phyloP scores from a whole-genome alignment of 2,888 invertebrate genomes.

The Ischnura elegans region DNA sequence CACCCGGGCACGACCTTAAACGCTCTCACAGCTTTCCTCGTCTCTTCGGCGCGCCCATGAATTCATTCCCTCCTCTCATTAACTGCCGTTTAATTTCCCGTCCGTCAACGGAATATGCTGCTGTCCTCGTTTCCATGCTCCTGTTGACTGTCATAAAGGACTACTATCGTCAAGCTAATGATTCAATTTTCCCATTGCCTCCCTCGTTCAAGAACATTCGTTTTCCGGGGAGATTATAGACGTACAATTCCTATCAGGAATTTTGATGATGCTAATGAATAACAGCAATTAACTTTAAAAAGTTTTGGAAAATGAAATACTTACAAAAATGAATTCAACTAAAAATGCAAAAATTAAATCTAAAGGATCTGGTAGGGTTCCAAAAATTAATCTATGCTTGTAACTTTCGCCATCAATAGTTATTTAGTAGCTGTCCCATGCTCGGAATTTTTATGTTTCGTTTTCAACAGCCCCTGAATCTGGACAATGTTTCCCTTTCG shows the following conservation, averaged over 20 bases:
- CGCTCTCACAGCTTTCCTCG: not conserved
- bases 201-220: too few species aligned
- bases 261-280: too few species aligned
- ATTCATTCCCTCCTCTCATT: not conserved
- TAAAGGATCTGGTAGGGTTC: not conserved
- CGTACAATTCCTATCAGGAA: not conserved
- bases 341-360: not conserved
- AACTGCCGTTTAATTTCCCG: not conserved
- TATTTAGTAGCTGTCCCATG: too few species aligned
- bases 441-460: too few species aligned
- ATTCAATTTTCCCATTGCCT: not conserved
- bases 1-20: not conserved
- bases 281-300: too few species aligned
- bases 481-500: too few species aligned
- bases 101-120: not conserved
- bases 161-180: not conserved
- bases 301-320: too few species aligned
- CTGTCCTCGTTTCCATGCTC: not conserved
- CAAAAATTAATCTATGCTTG: too few species aligned
- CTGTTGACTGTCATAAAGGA: not conserved
- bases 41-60: not conserved
- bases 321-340: not conserved
- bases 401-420: too few species aligned
- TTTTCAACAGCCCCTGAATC: too few species aligned
- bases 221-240: not conserved